Conservation (phyloP, 2,888 invertebrate species). For the Tetragnatha montana region DNA sequence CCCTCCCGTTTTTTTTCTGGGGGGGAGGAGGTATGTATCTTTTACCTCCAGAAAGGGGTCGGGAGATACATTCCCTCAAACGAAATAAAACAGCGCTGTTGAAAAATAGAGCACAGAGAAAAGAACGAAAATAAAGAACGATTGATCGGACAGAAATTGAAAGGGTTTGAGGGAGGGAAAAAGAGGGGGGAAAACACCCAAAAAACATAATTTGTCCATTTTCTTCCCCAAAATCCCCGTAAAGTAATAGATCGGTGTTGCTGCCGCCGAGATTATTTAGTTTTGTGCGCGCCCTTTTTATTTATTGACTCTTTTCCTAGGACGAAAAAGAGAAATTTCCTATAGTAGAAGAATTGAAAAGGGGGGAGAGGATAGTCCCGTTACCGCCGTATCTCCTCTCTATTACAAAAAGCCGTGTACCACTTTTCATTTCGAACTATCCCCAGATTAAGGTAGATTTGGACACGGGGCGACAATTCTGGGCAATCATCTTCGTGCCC, state of each 20-base stretch:
- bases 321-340: conserved; percentile 30
- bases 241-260: conserved; percentile 69
- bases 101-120: conserved; percentile 39
- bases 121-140: conserved; percentile 23
- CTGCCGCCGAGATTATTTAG: conserved; percentile 66
- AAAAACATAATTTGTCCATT: conserved; percentile 71
- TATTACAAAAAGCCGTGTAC: conserved; percentile 51
- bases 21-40: conserved; percentile 30
- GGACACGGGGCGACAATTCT: conserved; percentile 63
- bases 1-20: neutral
- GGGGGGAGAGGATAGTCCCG: conserved; percentile 23
- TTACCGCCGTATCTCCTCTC: conserved; percentile 30
- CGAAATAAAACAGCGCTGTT: conserved; percentile 53
- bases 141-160: conserved; percentile 65
- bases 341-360: conserved; percentile 13
- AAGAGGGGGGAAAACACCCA: conserved; percentile 38
- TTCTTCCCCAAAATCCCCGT: conserved; percentile 67
- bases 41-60: conserved; percentile 28
- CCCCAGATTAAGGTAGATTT: conserved; percentile 49
- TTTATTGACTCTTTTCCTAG: conserved; percentile 34
- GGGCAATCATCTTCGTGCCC: conserved; percentile 43
- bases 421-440: conserved; percentile 60
- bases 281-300: conserved; percentile 46
- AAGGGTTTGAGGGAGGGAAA: conserved; percentile 51
- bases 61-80: conserved; percentile 45